Percentiles rank a stretch among this genome's conserved stretches.
Conservation (phyloP, 2,888 invertebrate genomes). For the Lottia gigantea region DNA sequence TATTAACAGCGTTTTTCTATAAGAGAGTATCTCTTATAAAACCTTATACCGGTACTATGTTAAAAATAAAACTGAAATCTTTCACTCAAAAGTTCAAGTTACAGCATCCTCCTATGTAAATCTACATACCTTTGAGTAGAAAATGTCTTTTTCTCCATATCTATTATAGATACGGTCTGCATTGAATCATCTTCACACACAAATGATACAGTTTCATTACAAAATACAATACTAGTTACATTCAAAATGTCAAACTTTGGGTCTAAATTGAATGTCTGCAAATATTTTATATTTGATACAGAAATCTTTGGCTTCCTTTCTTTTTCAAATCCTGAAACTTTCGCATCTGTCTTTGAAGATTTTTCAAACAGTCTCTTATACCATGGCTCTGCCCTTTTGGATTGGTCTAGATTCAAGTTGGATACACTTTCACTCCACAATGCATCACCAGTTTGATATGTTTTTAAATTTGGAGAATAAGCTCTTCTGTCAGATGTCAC, state of each 20-base stretch:
- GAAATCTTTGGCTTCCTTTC: not conserved
- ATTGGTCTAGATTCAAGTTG: not conserved
- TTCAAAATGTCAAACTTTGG: not conserved
- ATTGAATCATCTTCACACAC: not conserved
- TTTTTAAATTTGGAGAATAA: conserved; percentile 15
- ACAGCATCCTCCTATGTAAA: no score
- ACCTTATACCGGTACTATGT: no score
- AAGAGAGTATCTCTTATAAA: no score
- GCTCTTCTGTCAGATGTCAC: conserved; percentile 1
- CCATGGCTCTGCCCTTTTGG: not conserved
- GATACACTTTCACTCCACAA: conserved; percentile 39
- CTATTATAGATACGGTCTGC: not conserved
- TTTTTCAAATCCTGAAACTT: not conserved
- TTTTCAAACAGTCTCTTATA: not conserved
- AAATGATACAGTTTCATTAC: not conserved
- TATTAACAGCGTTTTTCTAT: no score
- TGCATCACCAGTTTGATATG: conserved; percentile 38
- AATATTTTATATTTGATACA: not conserved
- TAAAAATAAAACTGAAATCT: no score
- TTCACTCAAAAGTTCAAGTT: no score
- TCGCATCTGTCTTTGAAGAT: not conserved
- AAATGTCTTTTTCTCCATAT: not conserved
- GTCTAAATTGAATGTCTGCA: no score
- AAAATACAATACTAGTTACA: not conserved
- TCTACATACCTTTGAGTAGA: not conserved